phyloP scores from a whole-genome alignment of 2,888 invertebrate species.

The Caenorhabditis becei region DNA sequence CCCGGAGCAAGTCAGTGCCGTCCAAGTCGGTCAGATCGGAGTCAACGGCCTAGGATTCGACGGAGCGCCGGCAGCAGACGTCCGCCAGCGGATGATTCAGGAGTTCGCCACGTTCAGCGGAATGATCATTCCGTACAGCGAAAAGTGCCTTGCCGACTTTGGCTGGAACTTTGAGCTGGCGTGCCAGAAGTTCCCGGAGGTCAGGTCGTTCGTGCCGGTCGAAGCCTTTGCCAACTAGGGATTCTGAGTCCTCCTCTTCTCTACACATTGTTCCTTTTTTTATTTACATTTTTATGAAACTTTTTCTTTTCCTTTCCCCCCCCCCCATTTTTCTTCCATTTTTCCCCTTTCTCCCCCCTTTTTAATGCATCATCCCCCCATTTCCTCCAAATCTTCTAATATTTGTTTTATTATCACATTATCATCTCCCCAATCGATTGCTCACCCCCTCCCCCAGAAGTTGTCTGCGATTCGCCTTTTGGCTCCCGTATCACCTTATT shows the following conservation, averaged over 20 bases:
- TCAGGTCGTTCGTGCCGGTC: conserved; percentile 27
- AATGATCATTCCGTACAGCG: conserved; percentile 76
- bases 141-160: conserved; percentile 75
- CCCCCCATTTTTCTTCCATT: background rate
- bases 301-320: background rate
- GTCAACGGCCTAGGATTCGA: conserved; percentile 64
- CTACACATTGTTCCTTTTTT: conserved; percentile 18
- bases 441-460: too few relatives aligned
- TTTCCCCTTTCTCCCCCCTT: background rate
- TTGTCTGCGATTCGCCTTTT: too few relatives aligned
- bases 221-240: conserved; percentile 44
- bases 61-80: conserved; percentile 50
- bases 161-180: conserved; percentile 75
- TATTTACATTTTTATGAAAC: background rate
- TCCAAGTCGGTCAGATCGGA: conserved; percentile 47
- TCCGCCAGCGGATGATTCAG: conserved; percentile 70
- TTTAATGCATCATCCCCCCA: background rate
- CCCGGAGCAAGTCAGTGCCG: conserved; percentile 27
- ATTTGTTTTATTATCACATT: too few relatives aligned
- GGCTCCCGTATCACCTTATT: too few relatives aligned
- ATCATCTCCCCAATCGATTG: too few relatives aligned
- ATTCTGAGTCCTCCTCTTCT: conserved; percentile 11
- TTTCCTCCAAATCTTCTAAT: too few relatives aligned
- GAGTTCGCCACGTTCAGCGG: conserved; percentile 72
- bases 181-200: conserved; percentile 45